Base-by-base conservation (phyloP, 2,888 invertebrate species). In the Parnassius glacialis region DNA sequence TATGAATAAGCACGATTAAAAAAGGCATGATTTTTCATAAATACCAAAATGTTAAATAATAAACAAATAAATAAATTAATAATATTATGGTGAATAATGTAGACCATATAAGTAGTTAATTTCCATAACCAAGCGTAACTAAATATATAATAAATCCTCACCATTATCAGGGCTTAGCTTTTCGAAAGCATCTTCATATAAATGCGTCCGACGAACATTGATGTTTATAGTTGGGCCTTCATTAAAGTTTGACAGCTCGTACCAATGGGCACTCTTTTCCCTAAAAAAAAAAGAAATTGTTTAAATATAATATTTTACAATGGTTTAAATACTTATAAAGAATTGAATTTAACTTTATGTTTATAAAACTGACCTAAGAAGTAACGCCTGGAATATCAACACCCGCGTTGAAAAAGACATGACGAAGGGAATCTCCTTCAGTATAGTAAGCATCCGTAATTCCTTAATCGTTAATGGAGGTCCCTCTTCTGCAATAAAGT, bases 151-250 rank as follows among this genome's bases (percentile, higher is more conserved):
- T 16, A 57, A 3, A 42, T 52, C 47, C 86, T 82, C 86, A 97
- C 97, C 97, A 90, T 98, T 98, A 73, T 96, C 96, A 2, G 94
- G 94, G 1, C 98, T 96, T 5, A 99, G 92, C 83, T 97, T 97
- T 59, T 98, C 98, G 80, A 97, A 99, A 0, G 99, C 97, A 86
- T 99, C 99, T 88, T 99, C 99, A 81, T 99, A 99, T n/a, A 99
- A 92, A 88, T 98, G 97, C 69, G 96, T 96, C 61, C 99, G 92
- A 63, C 98, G 90, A 9, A 97, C 95, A 43, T 95, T 94, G 45
- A 97, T 93, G 71, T 94, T 93, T 69, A 96, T 95, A 51, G 94
- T 93, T 0, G 96, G 95, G 0, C 96, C 96, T 71, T 94, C 94
- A 71, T 95, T 92, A 76, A 96, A 96, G 65, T 95, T 94, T 12